Evolutionary conservation across 2,113 vertebrate genomes (phyloP).

Genomic region (Pseudorectes ferrugineus): DNA sequence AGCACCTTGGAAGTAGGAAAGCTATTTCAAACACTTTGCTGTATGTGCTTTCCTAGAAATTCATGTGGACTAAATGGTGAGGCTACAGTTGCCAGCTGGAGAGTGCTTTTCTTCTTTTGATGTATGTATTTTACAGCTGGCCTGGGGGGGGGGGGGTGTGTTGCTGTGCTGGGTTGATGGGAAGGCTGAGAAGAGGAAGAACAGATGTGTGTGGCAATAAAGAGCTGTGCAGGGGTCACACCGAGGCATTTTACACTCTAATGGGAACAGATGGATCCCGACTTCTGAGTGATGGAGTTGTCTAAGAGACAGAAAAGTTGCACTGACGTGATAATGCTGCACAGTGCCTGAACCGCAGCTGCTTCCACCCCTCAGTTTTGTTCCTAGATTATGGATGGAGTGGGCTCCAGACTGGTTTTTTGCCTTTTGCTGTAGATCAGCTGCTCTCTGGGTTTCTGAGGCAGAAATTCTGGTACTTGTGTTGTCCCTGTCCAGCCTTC

Average conservation of each 20-base stretch:
- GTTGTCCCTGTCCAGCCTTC: not conserved
- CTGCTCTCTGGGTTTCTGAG: not conserved
- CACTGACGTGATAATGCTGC: not conserved
- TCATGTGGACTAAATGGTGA: not conserved
- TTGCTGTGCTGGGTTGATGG: not conserved
- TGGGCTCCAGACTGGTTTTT: not conserved
- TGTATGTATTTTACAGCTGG: not conserved
- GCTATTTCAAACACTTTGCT: not conserved
- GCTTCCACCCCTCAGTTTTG: not conserved
- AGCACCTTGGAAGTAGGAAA: not conserved
- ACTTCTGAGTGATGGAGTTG: not conserved
- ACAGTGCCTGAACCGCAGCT: not conserved
- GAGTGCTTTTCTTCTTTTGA: not conserved
- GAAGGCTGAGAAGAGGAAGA: not conserved
- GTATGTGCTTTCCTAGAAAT: not conserved
- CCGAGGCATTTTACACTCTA: not conserved
- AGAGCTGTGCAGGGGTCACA: not conserved
- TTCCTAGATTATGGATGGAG: fast-evolving
- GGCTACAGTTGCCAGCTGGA: not conserved
- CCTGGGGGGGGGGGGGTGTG: fast-evolving
- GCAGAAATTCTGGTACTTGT: not conserved
- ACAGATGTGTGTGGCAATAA: not conserved
- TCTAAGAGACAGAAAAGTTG: not conserved
- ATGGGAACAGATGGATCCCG: slow-evolving; percentile 14
- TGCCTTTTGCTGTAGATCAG: not conserved